phyloP scores from a whole-genome alignment of 1,140 invertebrate species.

The Drosophila gunungcola region DNA sequence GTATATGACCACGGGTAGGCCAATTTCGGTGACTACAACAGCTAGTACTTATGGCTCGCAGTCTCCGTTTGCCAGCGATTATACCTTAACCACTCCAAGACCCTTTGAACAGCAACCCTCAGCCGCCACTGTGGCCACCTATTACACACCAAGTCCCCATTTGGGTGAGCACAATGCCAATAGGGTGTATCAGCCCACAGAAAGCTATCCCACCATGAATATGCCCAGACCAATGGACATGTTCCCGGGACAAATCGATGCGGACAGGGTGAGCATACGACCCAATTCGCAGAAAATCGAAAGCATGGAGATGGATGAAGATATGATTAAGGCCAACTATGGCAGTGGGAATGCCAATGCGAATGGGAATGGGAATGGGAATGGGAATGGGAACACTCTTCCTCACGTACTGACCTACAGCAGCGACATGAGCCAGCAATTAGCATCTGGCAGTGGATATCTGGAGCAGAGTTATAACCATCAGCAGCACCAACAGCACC shows the following conservation, averaged over 20 bases:
- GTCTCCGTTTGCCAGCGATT: conserved; percentile 55
- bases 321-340: conserved; percentile 60
- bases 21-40: conserved; percentile 20
- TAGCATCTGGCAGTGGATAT: conserved; percentile 69
- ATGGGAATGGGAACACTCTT: conserved; percentile 45
- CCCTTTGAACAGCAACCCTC: conserved; percentile 69
- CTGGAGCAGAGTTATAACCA: conserved; percentile 55
- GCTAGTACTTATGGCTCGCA: conserved; percentile 38
- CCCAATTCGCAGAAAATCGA: conserved; percentile 82
- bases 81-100: conserved; percentile 56
- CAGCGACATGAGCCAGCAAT: conserved; percentile 73
- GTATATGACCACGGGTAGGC: conserved; percentile 58
- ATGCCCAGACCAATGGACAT: conserved; percentile 63
- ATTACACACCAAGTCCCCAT: conserved; percentile 78
- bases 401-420: conserved; percentile 76
- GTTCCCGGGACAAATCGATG: conserved; percentile 60
- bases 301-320: conserved; percentile 78
- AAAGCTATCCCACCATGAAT: conserved; percentile 67
- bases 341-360: conserved; percentile 12
- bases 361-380: conserved; percentile 15
- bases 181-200: conserved; percentile 57
- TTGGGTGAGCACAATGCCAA: conserved; percentile 76
- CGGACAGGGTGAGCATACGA: conserved; percentile 68
- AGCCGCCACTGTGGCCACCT: conserved; percentile 59
- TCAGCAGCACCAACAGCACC: conserved; percentile 41